Percentiles rank a stretch among this genome's conserved stretches.
Conservation (phyloP, 2,888 invertebrate genomes). For the Pyrrhosoma nymphula region DNA sequence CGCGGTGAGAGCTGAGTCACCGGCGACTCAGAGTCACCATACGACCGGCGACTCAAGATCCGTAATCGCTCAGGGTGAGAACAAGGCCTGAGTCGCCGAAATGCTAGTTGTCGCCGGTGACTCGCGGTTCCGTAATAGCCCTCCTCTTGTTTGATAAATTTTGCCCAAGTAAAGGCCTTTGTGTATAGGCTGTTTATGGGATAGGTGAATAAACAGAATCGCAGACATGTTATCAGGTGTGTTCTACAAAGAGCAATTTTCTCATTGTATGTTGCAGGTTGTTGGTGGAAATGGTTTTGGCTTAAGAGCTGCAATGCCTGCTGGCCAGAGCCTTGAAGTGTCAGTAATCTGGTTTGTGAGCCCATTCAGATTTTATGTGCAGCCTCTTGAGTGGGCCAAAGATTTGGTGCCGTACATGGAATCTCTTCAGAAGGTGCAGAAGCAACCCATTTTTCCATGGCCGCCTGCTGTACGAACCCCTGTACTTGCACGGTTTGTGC, state of each 20-base stretch:
- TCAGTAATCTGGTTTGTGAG: constrained; percentile 88
- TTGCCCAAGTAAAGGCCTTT: too few relatives aligned
- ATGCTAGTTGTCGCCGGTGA: too few relatives aligned
- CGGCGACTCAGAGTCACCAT: too few relatives aligned
- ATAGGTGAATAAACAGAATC: too few relatives aligned
- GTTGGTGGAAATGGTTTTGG: constrained; percentile 49
- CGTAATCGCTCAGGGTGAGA: too few relatives aligned
- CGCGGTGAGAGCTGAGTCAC: too few relatives aligned
- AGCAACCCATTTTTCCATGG: not conserved
- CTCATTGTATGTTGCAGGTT: not conserved
- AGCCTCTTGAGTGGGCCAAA: constrained; percentile 76
- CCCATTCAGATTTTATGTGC: constrained; percentile 86
- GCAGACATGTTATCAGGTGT: not conserved
- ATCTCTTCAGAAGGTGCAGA: not conserved
- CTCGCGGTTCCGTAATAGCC: too few relatives aligned
- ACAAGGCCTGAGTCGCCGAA: too few relatives aligned
- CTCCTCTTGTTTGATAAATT: too few relatives aligned
- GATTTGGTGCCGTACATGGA: constrained; percentile 26
- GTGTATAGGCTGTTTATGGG: too few relatives aligned
- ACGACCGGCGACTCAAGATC: too few relatives aligned
- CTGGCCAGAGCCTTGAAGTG: constrained; percentile 77
- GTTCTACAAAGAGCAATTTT: not conserved
- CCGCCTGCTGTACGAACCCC: constrained; percentile 81
- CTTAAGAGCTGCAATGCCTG: constrained; percentile 34
- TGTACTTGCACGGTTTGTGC: constrained; percentile 85